Conservation (phyloP, 1,140 invertebrate species). For the Apis florea region DNA sequence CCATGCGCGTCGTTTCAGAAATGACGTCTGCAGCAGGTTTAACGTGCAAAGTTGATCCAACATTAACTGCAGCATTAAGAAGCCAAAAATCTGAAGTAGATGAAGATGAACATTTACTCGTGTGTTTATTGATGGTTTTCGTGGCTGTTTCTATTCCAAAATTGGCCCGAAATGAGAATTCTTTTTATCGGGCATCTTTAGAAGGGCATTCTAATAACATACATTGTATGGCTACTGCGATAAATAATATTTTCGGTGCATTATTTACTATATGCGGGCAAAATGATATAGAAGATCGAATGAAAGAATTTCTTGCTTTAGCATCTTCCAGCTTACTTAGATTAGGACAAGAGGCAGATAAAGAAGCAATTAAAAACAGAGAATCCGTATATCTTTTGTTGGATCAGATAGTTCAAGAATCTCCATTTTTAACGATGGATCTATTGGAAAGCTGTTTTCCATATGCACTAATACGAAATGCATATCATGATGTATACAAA, state of each 20-base stretch:
- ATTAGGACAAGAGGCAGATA: conserved; percentile 96
- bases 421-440: conserved; percentile 98
- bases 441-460: conserved; percentile 98
- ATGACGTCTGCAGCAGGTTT: conserved; percentile 98
- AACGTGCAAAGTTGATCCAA: conserved; percentile 96
- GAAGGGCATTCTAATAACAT: conserved; percentile 99
- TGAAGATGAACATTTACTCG: conserved; percentile 96
- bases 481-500: conserved; percentile 97
- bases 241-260: conserved; percentile 98
- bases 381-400: conserved; percentile 98
- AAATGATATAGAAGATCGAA: conserved; percentile 97
- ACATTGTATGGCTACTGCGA: conserved; percentile 97
- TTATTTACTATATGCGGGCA: conserved; percentile 97
- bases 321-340: conserved; percentile 97
- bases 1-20: conserved; percentile 95
- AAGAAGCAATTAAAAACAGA: conserved; percentile 94
- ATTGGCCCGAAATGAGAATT: conserved; percentile 94
- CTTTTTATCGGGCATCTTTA: conserved; percentile 93
- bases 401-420: conserved; percentile 98
- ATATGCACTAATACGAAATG: conserved; percentile 97
- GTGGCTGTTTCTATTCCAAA: conserved; percentile 98
- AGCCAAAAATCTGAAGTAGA: conserved; percentile 93
- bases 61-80: conserved; percentile 92
- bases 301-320: conserved; percentile 98
- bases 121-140: conserved; percentile 99